A percentile compares a stretch with the other conserved stretches of the same genome.
Evolutionary conservation across 2,888 invertebrate species (phyloP).

Genomic region (Euplexia lucipara): DNA sequence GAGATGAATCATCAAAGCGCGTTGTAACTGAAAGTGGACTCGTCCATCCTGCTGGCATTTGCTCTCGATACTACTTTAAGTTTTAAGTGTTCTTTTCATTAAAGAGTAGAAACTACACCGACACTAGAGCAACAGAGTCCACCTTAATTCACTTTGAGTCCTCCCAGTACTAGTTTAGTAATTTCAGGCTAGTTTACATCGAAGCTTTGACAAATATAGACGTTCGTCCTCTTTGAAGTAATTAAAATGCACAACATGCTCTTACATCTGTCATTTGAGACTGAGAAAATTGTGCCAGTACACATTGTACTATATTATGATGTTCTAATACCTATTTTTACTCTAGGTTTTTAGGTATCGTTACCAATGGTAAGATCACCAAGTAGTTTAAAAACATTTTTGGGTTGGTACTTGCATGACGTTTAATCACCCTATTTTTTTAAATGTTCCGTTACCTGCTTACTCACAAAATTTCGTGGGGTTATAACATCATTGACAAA

Average conservation of each 20-base stretch:
- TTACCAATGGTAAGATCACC: background rate
- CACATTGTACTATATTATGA: too few relatives aligned
- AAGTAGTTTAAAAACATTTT: too few relatives aligned
- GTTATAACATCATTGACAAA: background rate
- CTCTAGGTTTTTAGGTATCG: slow-evolving; percentile 1
- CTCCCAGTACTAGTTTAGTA: slow-evolving; percentile 60
- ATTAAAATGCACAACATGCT: slow-evolving; percentile 29
- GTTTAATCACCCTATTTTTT: too few relatives aligned
- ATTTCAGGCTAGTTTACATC: slow-evolving; percentile 65
- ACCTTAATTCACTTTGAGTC: slow-evolving; percentile 75
- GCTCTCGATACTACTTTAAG: slow-evolving; percentile 61
- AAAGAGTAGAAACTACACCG: slow-evolving; percentile 70
- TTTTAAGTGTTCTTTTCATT: slow-evolving; percentile 78
- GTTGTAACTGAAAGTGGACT: slow-evolving; percentile 11
- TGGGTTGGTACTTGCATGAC: too few relatives aligned
- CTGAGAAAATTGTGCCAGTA: too few relatives aligned
- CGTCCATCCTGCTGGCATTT: background rate
- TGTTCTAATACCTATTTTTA: too few relatives aligned
- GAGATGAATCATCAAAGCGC: background rate
- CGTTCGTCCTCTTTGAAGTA: slow-evolving; percentile 33
- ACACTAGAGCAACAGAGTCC: slow-evolving; percentile 66
- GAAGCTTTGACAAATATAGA: slow-evolving; percentile 55
- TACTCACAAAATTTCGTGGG: too few relatives aligned
- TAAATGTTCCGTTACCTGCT: too few relatives aligned
- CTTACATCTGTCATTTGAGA: background rate